Evolutionary conservation across 2,113 vertebrate genomes (phyloP), one percentile per base, ranked within the genome.

Genomic region (Labrus mixtus): DNA sequence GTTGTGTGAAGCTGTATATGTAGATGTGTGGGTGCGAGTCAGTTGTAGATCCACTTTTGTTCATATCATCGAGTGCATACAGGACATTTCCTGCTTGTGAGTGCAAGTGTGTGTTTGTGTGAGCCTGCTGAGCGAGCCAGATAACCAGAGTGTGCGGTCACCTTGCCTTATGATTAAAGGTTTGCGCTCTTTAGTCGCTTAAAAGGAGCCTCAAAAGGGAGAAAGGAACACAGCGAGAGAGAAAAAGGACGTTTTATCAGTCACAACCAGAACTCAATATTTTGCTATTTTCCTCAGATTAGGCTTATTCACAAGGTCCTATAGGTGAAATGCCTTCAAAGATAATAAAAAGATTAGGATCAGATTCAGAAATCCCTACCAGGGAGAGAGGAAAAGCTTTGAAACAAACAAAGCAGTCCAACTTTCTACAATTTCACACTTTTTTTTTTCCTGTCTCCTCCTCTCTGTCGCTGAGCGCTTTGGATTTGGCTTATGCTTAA

Each of bases 101-200:
- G 53, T 78, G 57, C 57, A 39, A 58, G 61, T 23, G 71, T 23
- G 71, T 76, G 73, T 76, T 20, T 77, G 66, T 71, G 65, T 33
- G 76, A 78, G 80, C 68, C 57, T 36, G 73, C 76, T 88, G 86
- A 78, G 82, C 23, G 12, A 74, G 82, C 22, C 81, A 63, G 91
- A 93, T 92, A 91, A 92, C 86, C 67, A 67, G 51, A 86, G 76
- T 72, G 74, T 61, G 84, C 83, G 79, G 90, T 93, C 90, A 93
- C 90, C 91, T 93, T 93, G 87, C 86, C 64, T 87, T 55, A 68
- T 88, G 85, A 93, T 91, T 91, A 92, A 90, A 87, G 78, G 71
- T 81, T 76, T 86, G 51, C 39, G 39, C 85, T 89, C 82, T 86
- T 90, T 90, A 90, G 78, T 75, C 66, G 79, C 86, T 91, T 82